A percentile compares a stretch with the other conserved stretches of the same genome.
Conservation (phyloP, 2,888 invertebrate species). For the Tetropium fuscum region DNA sequence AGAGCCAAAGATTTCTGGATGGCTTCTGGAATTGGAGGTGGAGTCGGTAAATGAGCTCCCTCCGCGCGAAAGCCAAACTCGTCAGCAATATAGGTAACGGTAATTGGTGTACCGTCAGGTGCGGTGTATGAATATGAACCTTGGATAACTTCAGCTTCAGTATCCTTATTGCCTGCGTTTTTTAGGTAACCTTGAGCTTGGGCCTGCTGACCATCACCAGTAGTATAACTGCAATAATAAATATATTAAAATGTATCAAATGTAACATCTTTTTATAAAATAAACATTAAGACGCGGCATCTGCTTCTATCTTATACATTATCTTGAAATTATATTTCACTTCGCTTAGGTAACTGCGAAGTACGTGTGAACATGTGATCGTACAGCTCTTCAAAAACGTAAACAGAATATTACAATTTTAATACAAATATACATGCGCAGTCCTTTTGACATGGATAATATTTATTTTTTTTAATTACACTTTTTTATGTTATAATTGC, state of each 20-base stretch:
- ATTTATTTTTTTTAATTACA: no score
- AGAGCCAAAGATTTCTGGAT: constrained; percentile 71
- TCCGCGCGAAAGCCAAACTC: constrained; percentile 83
- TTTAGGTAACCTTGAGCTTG: constrained; percentile 83
- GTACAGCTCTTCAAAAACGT: no score
- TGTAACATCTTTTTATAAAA: no score
- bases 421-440: no score
- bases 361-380: no score
- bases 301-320: no score
- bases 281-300: no score
- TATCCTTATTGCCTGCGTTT: constrained; percentile 75
- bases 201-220: constrained; percentile 83
- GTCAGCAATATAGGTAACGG: constrained; percentile 78
- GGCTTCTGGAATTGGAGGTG: constrained; percentile 80
- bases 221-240: constrained; percentile 71
- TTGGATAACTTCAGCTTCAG: constrained; percentile 80
- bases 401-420: no score
- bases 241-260: not conserved
- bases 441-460: no score
- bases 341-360: no score
- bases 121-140: constrained; percentile 82
- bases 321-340: no score
- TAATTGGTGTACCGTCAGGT: constrained; percentile 75
- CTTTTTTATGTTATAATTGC: no score
- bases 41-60: constrained; percentile 82